Conservation (phyloP, 2,113 vertebrate species). For the Cyprinodon brontotheroides region DNA sequence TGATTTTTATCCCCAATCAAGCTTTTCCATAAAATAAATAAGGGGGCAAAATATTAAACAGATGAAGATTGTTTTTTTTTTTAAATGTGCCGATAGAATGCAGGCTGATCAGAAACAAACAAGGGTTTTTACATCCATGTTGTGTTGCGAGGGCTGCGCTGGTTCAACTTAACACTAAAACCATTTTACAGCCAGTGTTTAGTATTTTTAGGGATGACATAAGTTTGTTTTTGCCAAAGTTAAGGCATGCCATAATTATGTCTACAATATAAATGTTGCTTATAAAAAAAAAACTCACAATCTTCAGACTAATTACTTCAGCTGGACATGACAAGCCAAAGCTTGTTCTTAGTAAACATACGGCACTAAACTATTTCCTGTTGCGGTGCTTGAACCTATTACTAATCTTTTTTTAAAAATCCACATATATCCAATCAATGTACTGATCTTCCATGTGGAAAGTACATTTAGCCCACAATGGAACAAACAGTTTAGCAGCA, state of each 20-base stretch:
- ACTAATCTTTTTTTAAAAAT: conserved; percentile 23
- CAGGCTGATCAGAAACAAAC: conserved; percentile 19
- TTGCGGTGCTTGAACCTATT: conserved; percentile 24
- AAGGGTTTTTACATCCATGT: background rate
- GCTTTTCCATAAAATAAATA: conserved; percentile 67
- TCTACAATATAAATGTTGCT: background rate
- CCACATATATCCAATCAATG: conserved; percentile 21
- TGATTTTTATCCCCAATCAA: conserved; percentile 31
- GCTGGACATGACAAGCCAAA: background rate
- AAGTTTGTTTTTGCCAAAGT: background rate
- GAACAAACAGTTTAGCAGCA: conserved; percentile 65
- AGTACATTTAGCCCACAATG: conserved; percentile 7
- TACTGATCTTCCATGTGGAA: conserved; percentile 20
- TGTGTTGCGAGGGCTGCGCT: background rate
- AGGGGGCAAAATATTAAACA: conserved; percentile 44
- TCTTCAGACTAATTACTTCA: background rate
- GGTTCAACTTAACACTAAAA: background rate
- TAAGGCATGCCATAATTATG: background rate
- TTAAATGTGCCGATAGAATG: background rate
- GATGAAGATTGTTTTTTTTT: conserved; percentile 24
- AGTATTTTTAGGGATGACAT: background rate
- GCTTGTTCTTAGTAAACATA: background rate
- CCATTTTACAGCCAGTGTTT: background rate
- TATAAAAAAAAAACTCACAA: background rate
- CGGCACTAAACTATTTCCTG: conserved; percentile 18